Percentiles rank a stretch among this genome's conserved stretches.
These are phyloP conservation scores for Gandaritis pyraliata DNA, from an alignment of 2,888 invertebrate species.

Conservation along the genomic window DNA sequence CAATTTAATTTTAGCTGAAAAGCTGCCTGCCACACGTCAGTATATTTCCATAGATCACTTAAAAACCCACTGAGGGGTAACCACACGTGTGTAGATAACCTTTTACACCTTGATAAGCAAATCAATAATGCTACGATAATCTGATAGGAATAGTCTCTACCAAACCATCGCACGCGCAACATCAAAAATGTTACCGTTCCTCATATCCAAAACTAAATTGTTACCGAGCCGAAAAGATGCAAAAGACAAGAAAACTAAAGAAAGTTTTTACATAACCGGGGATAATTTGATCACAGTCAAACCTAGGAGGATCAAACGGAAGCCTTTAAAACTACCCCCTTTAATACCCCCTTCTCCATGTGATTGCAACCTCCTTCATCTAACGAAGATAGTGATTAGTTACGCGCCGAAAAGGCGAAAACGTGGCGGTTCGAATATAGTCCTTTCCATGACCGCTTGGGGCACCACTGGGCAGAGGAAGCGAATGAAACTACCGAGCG, in stretches of 20 bases:
- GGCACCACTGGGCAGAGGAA: slow-evolving; percentile 65
- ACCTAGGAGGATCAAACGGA: slow-evolving; percentile 53
- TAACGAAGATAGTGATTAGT: slow-evolving; percentile 68
- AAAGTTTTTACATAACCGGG: slow-evolving; percentile 57
- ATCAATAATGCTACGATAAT: slow-evolving; percentile 14
- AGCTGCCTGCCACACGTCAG: background rate
- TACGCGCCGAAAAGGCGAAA: slow-evolving; percentile 69
- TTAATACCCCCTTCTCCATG: slow-evolving; percentile 52
- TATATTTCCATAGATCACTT: slow-evolving; percentile 44
- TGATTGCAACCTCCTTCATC: slow-evolving; percentile 69
- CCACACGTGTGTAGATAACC: slow-evolving; percentile 8
- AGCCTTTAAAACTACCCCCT: slow-evolving; percentile 53
- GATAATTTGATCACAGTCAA: slow-evolving; percentile 59
- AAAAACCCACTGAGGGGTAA: slow-evolving; percentile 55
- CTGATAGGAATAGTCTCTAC: slow-evolving; percentile 15
- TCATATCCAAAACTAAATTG: slow-evolving; percentile 72
- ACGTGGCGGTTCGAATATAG: slow-evolving; percentile 65
- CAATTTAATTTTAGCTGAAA: slow-evolving; percentile 2
- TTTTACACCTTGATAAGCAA: slow-evolving; percentile 12
- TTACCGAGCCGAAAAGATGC: slow-evolving; percentile 59
- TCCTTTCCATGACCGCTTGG: slow-evolving; percentile 67
- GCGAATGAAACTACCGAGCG: slow-evolving; percentile 65
- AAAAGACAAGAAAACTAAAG: slow-evolving; percentile 52
- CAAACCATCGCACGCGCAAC: slow-evolving; percentile 3
- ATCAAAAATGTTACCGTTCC: slow-evolving; percentile 67